Conservation (phyloP, 2,113 vertebrate genomes). For the Eulemur rufifrons region DNA sequence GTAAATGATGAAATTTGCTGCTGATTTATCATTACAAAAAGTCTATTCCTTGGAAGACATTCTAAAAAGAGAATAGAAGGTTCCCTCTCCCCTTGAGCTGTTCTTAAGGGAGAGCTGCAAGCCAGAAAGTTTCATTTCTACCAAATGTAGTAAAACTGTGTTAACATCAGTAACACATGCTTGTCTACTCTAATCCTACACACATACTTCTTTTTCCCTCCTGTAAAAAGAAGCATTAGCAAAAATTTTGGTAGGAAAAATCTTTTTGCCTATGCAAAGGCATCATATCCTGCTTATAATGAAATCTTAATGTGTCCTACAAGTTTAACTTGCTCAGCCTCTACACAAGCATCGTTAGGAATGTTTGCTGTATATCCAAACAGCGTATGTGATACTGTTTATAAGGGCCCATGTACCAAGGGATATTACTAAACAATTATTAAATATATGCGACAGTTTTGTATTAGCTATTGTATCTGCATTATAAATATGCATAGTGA, state of each 20-base stretch:
- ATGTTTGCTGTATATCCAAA: slow-evolving; percentile 71
- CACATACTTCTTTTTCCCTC: background rate
- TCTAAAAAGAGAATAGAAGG: background rate
- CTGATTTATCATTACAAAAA: background rate
- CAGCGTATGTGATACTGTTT: slow-evolving; percentile 74
- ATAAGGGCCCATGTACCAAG: slow-evolving; percentile 81
- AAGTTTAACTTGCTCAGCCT: background rate
- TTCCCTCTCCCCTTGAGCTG: background rate
- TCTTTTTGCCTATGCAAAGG: slow-evolving; percentile 65
- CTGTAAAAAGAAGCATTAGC: background rate
- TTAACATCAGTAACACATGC: background rate
- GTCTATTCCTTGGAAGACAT: background rate
- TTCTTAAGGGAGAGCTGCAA: background rate
- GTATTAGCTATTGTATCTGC: slow-evolving; percentile 83
- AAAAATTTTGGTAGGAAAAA: slow-evolving; percentile 50
- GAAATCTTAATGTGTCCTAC: background rate
- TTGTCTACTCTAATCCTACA: background rate
- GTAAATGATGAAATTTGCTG: background rate
- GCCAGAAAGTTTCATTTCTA: background rate
- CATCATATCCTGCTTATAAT: background rate
- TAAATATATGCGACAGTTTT: slow-evolving; percentile 82
- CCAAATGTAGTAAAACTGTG: fast-evolving
- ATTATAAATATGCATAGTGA: slow-evolving; percentile 84
- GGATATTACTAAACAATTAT: slow-evolving; percentile 78
- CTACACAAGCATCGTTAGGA: slow-evolving; percentile 63